These are phyloP conservation scores for Crypturellus undulatus DNA, from an alignment of 2,113 vertebrate genomes.

Conservation along the genomic window DNA sequence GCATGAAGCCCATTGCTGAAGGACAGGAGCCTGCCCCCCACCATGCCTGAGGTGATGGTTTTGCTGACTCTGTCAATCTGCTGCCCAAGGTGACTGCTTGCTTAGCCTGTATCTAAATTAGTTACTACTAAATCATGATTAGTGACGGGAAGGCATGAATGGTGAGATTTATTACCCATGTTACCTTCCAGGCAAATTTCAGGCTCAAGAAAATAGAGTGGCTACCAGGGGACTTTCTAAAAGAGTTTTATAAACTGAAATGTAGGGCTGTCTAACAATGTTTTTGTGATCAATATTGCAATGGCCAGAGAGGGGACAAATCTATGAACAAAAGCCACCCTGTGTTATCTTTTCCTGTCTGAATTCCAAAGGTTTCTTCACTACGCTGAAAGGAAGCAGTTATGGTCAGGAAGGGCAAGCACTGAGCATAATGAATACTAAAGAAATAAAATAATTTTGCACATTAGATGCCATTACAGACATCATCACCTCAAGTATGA, in stretches of 20 bases:
- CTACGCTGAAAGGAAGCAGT: neutral
- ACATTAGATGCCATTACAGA: neutral
- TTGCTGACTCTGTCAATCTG: neutral
- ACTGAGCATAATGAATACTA: neutral
- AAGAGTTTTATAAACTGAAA: accelerated
- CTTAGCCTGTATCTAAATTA: neutral
- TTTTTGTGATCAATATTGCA: neutral
- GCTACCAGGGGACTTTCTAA: neutral
- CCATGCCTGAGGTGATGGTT: accelerated
- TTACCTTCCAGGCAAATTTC: neutral
- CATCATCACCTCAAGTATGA: neutral
- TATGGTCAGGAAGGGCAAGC: neutral
- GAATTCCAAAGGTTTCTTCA: neutral
- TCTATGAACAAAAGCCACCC: neutral
- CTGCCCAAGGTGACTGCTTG: neutral
- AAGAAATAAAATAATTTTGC: neutral
- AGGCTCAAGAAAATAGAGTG: neutral
- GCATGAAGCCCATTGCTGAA: accelerated
- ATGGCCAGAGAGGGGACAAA: neutral
- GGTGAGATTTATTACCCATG: neutral
- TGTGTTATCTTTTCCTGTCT: neutral
- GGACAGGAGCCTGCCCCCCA: neutral
- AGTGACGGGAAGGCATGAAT: neutral
- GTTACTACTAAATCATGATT: neutral
- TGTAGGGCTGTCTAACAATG: neutral